These are phyloP conservation scores for Solenopsis invicta DNA, from an alignment of 1,140 invertebrate genomes.

Conservation along the genomic window DNA sequence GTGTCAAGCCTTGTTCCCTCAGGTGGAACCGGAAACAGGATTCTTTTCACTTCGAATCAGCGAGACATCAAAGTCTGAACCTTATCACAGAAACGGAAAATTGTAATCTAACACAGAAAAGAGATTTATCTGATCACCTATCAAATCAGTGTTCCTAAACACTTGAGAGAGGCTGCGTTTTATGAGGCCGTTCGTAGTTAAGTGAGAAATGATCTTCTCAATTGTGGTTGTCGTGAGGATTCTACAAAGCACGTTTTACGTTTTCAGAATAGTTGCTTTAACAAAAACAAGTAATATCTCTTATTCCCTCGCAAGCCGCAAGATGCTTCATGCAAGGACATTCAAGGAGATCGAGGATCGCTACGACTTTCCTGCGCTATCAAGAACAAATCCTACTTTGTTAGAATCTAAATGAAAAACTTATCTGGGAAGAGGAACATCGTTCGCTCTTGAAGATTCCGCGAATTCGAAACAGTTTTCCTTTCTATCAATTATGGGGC, in stretches of 20 bases:
- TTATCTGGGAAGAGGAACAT: neutral
- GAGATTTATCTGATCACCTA: neutral
- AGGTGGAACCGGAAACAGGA: neutral
- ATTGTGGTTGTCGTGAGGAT: neutral
- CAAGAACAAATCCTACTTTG: conserved; percentile 10
- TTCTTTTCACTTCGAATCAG: conserved; percentile 24
- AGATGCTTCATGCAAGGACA: neutral
- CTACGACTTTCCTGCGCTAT: neutral
- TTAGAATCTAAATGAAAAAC: neutral
- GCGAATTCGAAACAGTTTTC: neutral
- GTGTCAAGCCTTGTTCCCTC: neutral
- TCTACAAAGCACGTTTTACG: neutral
- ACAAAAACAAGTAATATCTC: neutral
- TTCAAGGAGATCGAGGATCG: neutral
- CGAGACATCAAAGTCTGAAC: neutral
- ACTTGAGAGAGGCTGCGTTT: neutral
- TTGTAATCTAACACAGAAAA: neutral
- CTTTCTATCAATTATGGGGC: conserved; percentile 1
- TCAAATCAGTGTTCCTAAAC: neutral
- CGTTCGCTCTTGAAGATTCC: neutral
- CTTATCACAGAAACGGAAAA: neutral
- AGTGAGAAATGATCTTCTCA: neutral
- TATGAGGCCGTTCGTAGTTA: neutral
- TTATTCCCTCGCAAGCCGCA: neutral
- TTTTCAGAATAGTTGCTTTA: neutral